Base-by-base conservation (phyloP, 2,888 invertebrate species). In the Callyntrura guangdongensis region DNA sequence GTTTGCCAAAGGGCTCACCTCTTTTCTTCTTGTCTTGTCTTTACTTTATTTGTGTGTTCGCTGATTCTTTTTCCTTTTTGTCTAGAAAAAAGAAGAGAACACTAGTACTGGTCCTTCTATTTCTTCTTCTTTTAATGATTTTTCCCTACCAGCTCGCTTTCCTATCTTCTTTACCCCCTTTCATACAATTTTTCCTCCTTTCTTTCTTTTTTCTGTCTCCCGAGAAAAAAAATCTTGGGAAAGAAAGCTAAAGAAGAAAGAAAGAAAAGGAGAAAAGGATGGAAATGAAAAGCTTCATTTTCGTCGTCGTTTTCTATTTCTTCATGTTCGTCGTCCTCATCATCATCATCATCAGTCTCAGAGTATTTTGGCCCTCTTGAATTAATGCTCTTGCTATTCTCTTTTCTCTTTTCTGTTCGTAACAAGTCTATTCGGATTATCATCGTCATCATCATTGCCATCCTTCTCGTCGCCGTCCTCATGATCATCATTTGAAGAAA, bases 1-100 rank as follows among this genome's bases (percentile, higher is more conserved):
- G 89, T 89, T 89, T 90, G 90, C 90, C 90, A 90, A 90, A 90
- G 90, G 90, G 83, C 77, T 86, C 83, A 64, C 86, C 83, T 86
- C 53, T 82, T 86, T 47, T 72, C 14, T 77, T 47, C 64, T 64
- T 64, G 45, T 82, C 64, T 79, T 59, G 56, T 69, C 49, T 25
- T 67, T 64, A 47, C 72, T 36, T 36, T 36, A 36, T 74, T 59
- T 79, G 59, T 67, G 25, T 67, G 67, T 61, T 61, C 53, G 27
- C 53, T 64, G 72, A 84, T 82, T 88, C 88, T 89, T 83, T 72
- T 74, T 49, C 72, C 77, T 36, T 64, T 89, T 89, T 84, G 84
- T 85, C 69, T 90, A 69, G 12, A 45, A 83, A 83, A 89, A 77
- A 84, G 45, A 27, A 81, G 53, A 47, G 56, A n/a, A 45, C 14